Conservation (phyloP, 2,888 invertebrate genomes). For the Pasiphila rectangulata region DNA sequence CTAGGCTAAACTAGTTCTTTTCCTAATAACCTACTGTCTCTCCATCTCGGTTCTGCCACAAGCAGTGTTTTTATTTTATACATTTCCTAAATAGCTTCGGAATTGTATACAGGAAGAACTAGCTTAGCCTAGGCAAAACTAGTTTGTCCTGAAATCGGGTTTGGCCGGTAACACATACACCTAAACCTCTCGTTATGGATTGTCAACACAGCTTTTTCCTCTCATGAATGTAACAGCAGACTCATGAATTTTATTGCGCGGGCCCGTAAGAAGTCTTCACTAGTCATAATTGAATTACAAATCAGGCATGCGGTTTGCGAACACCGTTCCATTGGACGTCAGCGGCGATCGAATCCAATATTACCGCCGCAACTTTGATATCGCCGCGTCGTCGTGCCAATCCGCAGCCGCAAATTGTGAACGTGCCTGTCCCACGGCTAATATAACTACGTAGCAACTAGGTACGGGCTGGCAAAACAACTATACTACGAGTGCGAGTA, state of each 20-base stretch:
- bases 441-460: slow-evolving; percentile 31
- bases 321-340: slow-evolving; percentile 26
- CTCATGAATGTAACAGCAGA: slow-evolving; percentile 54
- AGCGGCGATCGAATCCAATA: slow-evolving; percentile 43
- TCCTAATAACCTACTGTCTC: no score
- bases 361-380: slow-evolving; percentile 49
- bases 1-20: no score
- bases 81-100: no score
- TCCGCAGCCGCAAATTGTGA: slow-evolving; percentile 57
- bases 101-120: no score
- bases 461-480: no score
- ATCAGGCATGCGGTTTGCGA: slow-evolving; percentile 36
- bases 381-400: slow-evolving; percentile 57
- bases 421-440: slow-evolving; percentile 51
- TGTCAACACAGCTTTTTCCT: slow-evolving; percentile 43
- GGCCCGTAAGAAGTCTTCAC: slow-evolving; percentile 36
- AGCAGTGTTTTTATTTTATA: no score
- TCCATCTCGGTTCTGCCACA: no score
- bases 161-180: no score
- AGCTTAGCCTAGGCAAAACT: no score
- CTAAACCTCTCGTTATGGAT: slow-evolving; percentile 30
- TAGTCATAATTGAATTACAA: slow-evolving; percentile 54
- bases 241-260: slow-evolving; percentile 56
- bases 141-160: no score
- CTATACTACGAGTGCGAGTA: no score